Conservation (phyloP, 92 coral and sea anemone species). For the Epizoanthus stellaris region DNA sequence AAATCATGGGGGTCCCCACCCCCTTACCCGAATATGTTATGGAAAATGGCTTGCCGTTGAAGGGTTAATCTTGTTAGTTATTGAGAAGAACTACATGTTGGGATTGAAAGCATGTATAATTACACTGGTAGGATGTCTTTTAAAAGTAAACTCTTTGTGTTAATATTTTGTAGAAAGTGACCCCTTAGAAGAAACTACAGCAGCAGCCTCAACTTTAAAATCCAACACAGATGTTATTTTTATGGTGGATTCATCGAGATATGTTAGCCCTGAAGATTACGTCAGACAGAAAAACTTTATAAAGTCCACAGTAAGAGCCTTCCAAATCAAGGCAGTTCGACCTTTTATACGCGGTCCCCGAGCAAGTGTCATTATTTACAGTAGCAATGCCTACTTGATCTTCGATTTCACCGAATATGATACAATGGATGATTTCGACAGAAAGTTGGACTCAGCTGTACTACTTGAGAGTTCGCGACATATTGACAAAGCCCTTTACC, state of each 20-base stretch:
- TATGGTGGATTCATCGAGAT: slow-evolving; percentile 70
- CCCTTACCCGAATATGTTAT: too few relatives aligned
- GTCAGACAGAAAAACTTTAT: slow-evolving; percentile 57
- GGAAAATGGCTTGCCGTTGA: too few relatives aligned
- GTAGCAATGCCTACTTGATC: slow-evolving; percentile 53
- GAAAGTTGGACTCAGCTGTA: slow-evolving; percentile 9
- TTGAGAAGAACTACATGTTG: too few relatives aligned
- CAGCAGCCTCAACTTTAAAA: not conserved
- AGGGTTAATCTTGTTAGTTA: too few relatives aligned
- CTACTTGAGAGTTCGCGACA: slow-evolving; percentile 14
- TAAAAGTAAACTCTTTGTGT: not conserved
- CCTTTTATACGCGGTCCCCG: slow-evolving; percentile 41
- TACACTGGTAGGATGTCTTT: not conserved
- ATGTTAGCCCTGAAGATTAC: slow-evolving; percentile 56
- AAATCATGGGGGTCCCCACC: too few relatives aligned
- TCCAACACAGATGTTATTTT: slow-evolving; percentile 62
- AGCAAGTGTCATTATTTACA: slow-evolving; percentile 67
- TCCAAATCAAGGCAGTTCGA: slow-evolving; percentile 56
- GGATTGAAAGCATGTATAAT: not conserved
- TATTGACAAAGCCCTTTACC: slow-evolving; percentile 9
- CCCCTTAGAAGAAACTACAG: not conserved
- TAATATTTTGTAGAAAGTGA: not conserved
- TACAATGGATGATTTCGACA: slow-evolving; percentile 20
- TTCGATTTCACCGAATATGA: slow-evolving; percentile 11
- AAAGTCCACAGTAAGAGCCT: slow-evolving; percentile 50